Percentiles rank a stretch among this genome's conserved stretches.
phyloP scores from a whole-genome alignment of 2,888 invertebrate genomes.

The Mythimna impura region DNA sequence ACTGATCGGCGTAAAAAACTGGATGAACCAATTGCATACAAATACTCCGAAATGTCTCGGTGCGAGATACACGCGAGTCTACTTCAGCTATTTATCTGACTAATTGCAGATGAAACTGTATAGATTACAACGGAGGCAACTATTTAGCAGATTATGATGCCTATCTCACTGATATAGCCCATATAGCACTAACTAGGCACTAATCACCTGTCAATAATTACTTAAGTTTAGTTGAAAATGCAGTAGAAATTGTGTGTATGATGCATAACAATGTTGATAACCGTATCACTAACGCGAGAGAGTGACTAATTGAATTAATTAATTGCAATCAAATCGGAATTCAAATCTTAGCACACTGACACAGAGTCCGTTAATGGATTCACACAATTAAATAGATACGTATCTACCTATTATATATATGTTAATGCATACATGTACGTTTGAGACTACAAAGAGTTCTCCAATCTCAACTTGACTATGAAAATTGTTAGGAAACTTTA shows the following conservation, averaged over 20 bases:
- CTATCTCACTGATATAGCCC: constrained; percentile 22
- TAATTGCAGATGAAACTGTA: constrained; percentile 49
- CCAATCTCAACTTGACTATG: background rate
- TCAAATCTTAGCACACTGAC: constrained; percentile 37
- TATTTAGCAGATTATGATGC: constrained; percentile 21
- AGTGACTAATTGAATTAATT: constrained; percentile 28
- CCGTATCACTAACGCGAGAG: constrained; percentile 21
- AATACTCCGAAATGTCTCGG: constrained; percentile 41
- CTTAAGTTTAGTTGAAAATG: background rate
- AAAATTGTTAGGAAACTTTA: background rate
- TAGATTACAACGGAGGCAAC: constrained; percentile 28
- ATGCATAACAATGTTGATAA: constrained; percentile 16
- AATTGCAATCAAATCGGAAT: constrained; percentile 42
- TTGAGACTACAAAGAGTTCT: background rate
- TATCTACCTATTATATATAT: background rate
- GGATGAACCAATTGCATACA: constrained; percentile 41
- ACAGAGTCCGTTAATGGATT: constrained; percentile 37
- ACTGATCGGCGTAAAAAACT: constrained; percentile 29
- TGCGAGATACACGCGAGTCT: constrained; percentile 39
- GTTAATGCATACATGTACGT: background rate
- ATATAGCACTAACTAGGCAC: background rate
- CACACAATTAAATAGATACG: constrained; percentile 27
- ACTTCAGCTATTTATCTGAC: constrained; percentile 29
- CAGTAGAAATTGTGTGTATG: constrained; percentile 2
- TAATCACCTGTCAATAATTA: background rate